phyloP scores from a whole-genome alignment of 2,888 invertebrate species.

The Anoncus sp. region DNA sequence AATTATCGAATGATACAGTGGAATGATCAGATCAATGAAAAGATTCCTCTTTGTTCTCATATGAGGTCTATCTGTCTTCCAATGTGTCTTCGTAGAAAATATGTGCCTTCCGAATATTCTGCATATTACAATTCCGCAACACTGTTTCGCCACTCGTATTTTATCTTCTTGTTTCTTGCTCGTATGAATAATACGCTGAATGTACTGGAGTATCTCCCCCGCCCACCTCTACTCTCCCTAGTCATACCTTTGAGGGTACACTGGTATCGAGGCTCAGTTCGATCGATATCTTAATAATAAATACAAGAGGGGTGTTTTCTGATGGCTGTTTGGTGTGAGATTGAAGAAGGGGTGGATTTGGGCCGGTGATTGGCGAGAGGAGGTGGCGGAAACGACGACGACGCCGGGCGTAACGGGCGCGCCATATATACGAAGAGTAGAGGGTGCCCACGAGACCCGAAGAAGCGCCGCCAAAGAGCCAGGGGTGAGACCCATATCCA shows the following conservation, averaged over 20 bases:
- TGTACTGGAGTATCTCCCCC: slow-evolving; percentile 1
- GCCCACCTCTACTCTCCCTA: slow-evolving; percentile 1
- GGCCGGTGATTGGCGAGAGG: slow-evolving; percentile 73
- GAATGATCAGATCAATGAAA: not conserved
- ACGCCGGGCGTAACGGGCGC: slow-evolving; percentile 57
- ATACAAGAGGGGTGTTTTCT: slow-evolving; percentile 80
- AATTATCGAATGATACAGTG: too few species aligned
- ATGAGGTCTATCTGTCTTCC: too few species aligned
- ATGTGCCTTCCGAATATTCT: slow-evolving; percentile 7
- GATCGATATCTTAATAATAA: slow-evolving; percentile 83
- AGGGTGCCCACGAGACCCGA: slow-evolving; percentile 39
- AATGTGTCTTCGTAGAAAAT: too few species aligned
- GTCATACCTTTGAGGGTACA: slow-evolving; percentile 46
- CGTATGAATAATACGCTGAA: slow-evolving; percentile 27
- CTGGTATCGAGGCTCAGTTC: slow-evolving; percentile 74
- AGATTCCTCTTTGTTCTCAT: not conserved
- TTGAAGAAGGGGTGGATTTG: slow-evolving; percentile 77
- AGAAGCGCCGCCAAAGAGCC: slow-evolving; percentile 55
- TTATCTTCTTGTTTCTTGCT: slow-evolving; percentile 12
- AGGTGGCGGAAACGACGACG: slow-evolving; percentile 55
- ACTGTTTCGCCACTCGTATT: slow-evolving; percentile 17
- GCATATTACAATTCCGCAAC: slow-evolving; percentile 21
- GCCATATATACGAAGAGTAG: slow-evolving; percentile 19
- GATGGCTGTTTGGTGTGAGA: slow-evolving; percentile 81
- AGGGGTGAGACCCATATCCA: slow-evolving; percentile 19